A percentile compares a stretch with the other conserved stretches of the same genome.
phyloP scores from a whole-genome alignment of 1,140 invertebrate species.

The Physella acuta region DNA sequence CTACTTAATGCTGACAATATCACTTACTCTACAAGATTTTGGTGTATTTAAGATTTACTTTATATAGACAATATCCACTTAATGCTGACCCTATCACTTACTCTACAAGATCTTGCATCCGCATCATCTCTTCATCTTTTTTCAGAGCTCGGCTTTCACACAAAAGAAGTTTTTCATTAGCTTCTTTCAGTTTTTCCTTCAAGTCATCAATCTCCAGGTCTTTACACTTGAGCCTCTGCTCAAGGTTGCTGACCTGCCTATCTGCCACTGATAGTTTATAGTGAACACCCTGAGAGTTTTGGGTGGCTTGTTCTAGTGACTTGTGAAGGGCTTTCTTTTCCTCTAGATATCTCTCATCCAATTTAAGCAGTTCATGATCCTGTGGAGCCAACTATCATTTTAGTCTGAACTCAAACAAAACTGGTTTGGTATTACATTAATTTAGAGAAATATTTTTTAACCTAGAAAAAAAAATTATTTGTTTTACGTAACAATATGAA shows the following conservation, averaged over 20 bases:
- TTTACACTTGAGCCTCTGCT: slow-evolving; percentile 39
- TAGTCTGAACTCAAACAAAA: too few relatives aligned
- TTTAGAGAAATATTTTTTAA: too few relatives aligned
- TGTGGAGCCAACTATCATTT: too few relatives aligned
- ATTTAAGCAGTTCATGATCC: slow-evolving; percentile 45
- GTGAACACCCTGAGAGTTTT: slow-evolving; percentile 37
- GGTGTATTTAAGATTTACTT: too few relatives aligned
- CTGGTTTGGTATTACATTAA: too few relatives aligned
- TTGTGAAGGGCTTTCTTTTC: slow-evolving; percentile 38
- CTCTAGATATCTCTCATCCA: slow-evolving; percentile 40
- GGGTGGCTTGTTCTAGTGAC: slow-evolving; percentile 40
- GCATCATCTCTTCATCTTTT: slow-evolving; percentile 14
- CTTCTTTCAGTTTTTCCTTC: slow-evolving; percentile 32
- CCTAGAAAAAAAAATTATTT: too few relatives aligned
- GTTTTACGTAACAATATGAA: too few relatives aligned
- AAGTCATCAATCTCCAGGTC: slow-evolving; percentile 43
- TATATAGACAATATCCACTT: too few relatives aligned
- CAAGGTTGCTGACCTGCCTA: slow-evolving; percentile 44
- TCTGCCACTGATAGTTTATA: slow-evolving; percentile 40
- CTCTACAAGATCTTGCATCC: slow-evolving; percentile 27
- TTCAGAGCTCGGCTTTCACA: slow-evolving; percentile 1
- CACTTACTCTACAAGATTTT: too few relatives aligned
- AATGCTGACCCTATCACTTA: slow-evolving; percentile 32
- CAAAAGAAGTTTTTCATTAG: background rate
- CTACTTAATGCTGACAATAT: too few relatives aligned